Evolutionary conservation across 2,888 invertebrate species (phyloP).

Genomic region (Melanophora roralis): DNA sequence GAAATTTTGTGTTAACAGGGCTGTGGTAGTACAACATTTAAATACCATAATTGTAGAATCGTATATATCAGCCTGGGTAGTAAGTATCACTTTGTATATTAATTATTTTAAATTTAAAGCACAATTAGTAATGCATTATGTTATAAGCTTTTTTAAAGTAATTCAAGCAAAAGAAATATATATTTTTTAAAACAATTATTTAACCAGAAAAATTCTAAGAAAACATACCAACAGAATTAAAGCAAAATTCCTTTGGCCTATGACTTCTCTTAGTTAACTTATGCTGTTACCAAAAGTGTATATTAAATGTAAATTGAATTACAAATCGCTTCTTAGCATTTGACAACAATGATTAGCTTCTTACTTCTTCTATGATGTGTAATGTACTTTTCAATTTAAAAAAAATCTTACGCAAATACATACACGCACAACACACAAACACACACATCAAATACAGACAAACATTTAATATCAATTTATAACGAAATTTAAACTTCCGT

Average conservation of each 20-base stretch:
- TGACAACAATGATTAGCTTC: conserved; percentile 27
- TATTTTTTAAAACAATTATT: no score
- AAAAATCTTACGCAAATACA: no score
- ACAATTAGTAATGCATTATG: not conserved
- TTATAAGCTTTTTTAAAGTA: not conserved
- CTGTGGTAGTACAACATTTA: no score
- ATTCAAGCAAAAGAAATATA: no score
- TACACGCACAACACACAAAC: no score
- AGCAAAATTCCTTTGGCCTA: conserved; percentile 21
- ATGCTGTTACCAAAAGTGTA: conserved; percentile 40
- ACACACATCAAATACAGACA: not conserved
- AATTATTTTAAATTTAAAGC: not conserved
- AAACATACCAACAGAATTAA: not conserved
- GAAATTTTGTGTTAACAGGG: no score
- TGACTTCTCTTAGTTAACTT: conserved; percentile 15
- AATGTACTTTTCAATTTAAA: no score
- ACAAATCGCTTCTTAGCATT: conserved; percentile 48
- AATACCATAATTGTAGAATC: no score
- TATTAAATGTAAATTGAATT: conserved; percentile 58
- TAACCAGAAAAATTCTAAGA: no score
- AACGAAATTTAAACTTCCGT: conserved; percentile 52
- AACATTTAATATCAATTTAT: conserved; percentile 7
- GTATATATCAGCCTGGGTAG: no score
- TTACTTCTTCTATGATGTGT: not conserved
- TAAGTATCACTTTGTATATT: no score